Percentiles rank a stretch among this genome's conserved stretches.
These are phyloP conservation scores for Alitta virens DNA, from an alignment of 2,888 invertebrate genomes.

Conservation along the genomic window DNA sequence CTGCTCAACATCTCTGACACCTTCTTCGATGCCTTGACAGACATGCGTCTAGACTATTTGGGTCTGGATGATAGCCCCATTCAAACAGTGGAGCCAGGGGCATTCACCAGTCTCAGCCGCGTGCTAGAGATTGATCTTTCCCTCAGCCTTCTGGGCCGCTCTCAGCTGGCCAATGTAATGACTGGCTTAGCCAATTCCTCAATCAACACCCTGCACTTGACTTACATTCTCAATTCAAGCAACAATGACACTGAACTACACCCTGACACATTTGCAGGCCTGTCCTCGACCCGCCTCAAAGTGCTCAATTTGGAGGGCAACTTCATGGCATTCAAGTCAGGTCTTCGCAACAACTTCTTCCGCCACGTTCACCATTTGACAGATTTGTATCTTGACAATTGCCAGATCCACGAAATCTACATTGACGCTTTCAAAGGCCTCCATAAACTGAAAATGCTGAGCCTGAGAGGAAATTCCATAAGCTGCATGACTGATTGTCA, in stretches of 20 bases:
- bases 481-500: slow-evolving; percentile 10
- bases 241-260: neutral
- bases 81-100: slow-evolving; percentile 2
- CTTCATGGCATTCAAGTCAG: slow-evolving; percentile 3
- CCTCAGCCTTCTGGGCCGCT: neutral
- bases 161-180: neutral
- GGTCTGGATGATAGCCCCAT: slow-evolving; percentile 1
- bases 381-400: slow-evolving; percentile 6
- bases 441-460: slow-evolving; percentile 15
- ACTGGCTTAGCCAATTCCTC: slow-evolving; percentile 2
- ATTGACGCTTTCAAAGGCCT: slow-evolving; percentile 12
- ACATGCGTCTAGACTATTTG: slow-evolving; percentile 1
- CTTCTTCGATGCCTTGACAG: slow-evolving; percentile 3
- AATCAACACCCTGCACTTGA: neutral
- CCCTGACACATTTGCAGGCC: slow-evolving; percentile 1
- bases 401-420: neutral
- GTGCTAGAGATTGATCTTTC: slow-evolving; percentile 6
- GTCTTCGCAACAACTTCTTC: slow-evolving; percentile 8
- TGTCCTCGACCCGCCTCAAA: neutral
- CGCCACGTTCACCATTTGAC: neutral
- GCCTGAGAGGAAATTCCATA: slow-evolving; percentile 7
- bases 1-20: slow-evolving; percentile 4
- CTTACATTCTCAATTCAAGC: slow-evolving; percentile 4
- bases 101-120: neutral
- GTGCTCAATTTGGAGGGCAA: slow-evolving; percentile 13